Evolutionary conservation across 2,888 invertebrate genomes (phyloP).

Genomic region (Atrina japonica): DNA sequence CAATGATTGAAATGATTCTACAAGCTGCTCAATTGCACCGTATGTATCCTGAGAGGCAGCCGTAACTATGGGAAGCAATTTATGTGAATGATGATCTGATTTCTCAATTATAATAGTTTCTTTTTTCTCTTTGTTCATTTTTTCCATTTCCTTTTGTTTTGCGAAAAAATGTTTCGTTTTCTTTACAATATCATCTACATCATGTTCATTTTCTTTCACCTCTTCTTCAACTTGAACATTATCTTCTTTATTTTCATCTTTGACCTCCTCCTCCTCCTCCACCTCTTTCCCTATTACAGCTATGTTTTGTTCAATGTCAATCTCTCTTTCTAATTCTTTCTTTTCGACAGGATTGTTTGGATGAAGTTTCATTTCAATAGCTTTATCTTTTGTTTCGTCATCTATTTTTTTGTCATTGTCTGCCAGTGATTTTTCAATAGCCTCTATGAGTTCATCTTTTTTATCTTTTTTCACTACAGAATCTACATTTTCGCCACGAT

Average conservation of each 20-base stretch:
- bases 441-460: conserved; percentile 40
- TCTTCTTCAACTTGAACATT: conserved; percentile 16
- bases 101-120: conserved; percentile 12
- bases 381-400: conserved; percentile 16
- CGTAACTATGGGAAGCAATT: conserved; percentile 56
- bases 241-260: too few species aligned
- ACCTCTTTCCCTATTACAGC: conserved; percentile 33
- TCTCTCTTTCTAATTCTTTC: conserved; percentile 27
- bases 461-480: not conserved
- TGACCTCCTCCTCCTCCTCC: not conserved
- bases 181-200: conserved; percentile 38
- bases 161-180: conserved; percentile 36
- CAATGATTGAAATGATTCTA: conserved; percentile 50
- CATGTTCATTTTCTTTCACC: conserved; percentile 39
- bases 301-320: conserved; percentile 34
- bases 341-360: conserved; percentile 20
- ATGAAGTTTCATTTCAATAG: conserved; percentile 3
- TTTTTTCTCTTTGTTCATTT: conserved; percentile 21
- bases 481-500: conserved; percentile 1
- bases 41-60: conserved; percentile 51
- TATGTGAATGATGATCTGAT: conserved; percentile 51
- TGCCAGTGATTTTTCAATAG: conserved; percentile 34
- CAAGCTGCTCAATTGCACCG: conserved; percentile 45
- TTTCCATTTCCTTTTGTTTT: conserved; percentile 31
- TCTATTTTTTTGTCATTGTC: conserved; percentile 12